Evolutionary conservation across 2,888 invertebrate species (phyloP).

Genomic region (Epiblema foenella): DNA sequence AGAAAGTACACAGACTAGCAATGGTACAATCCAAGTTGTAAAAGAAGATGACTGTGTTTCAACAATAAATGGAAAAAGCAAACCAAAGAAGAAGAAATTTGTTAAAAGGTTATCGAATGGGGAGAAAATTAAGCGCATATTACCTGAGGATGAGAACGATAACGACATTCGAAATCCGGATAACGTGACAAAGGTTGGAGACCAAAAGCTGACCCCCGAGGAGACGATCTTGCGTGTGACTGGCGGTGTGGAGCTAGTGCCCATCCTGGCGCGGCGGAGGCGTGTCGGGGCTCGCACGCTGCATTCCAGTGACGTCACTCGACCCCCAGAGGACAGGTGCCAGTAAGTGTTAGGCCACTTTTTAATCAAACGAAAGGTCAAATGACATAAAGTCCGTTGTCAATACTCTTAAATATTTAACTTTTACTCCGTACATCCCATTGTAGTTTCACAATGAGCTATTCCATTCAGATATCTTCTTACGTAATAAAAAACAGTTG

Average conservation of each 20-base stretch:
- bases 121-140: conserved; percentile 60
- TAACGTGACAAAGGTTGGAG: conserved; percentile 51
- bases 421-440: conserved; percentile 43
- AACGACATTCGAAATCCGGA: conserved; percentile 46
- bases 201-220: conserved; percentile 71
- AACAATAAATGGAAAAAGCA: conserved; percentile 54
- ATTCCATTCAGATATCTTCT: conserved; percentile 44
- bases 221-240: conserved; percentile 75
- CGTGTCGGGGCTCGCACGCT: conserved; percentile 78
- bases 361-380: conserved; percentile 32
- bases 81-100: conserved; percentile 66
- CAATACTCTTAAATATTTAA: conserved; percentile 45
- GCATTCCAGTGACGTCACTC: conserved; percentile 78
- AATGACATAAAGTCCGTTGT: conserved; percentile 51
- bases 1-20: conserved; percentile 46
- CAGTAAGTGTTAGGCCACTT: conserved; percentile 65
- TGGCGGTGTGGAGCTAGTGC: conserved; percentile 91
- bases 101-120: conserved; percentile 70
- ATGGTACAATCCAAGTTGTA: conserved; percentile 39
- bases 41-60: conserved; percentile 24
- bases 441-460: conserved; percentile 48
- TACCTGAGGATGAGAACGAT: conserved; percentile 60
- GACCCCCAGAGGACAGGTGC: conserved; percentile 73
- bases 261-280: conserved; percentile 88
- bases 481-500: conserved; percentile 47